phyloP scores from a whole-genome alignment of 2,888 invertebrate species.

The Iselma pallidipennis region DNA sequence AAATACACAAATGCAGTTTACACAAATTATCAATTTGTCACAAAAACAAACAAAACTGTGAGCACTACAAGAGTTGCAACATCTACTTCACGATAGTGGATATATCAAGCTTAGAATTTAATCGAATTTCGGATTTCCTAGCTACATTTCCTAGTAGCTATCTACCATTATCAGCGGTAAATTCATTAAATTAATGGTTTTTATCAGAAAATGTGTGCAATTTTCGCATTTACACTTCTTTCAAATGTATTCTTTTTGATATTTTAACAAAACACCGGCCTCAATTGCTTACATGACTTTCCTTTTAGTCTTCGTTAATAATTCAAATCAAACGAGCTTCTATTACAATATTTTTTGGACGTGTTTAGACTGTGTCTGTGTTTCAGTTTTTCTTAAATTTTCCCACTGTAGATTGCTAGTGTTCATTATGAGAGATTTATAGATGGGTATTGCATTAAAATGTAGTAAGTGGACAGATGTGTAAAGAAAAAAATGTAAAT shows the following conservation, averaged over 20 bases:
- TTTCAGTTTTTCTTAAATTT: too few species aligned
- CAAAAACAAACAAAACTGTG: not conserved
- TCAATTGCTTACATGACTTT: slow-evolving; percentile 14
- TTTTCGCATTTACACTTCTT: too few species aligned
- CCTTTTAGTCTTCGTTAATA: slow-evolving; percentile 16
- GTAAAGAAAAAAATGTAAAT: too few species aligned
- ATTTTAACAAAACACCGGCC: too few species aligned
- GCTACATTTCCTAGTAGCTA: not conserved
- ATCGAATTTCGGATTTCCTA: not conserved
- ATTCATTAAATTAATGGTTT: not conserved
- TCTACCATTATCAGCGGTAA: not conserved
- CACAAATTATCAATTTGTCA: too few species aligned
- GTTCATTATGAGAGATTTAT: not conserved
- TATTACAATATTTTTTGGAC: not conserved
- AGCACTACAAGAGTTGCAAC: not conserved
- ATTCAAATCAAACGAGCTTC: slow-evolving; percentile 9
- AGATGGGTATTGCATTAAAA: not conserved
- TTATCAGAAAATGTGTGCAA: not conserved
- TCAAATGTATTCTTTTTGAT: too few species aligned
- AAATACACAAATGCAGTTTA: too few species aligned
- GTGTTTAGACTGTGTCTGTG: not conserved
- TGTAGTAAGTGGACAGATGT: too few species aligned
- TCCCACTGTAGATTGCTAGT: not conserved
- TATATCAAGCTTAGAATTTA: not conserved
- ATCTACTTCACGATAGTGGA: not conserved